Percentiles rank a stretch among this genome's conserved stretches.
phyloP scores from a whole-genome alignment of 2,797 vertebrate genomes.

The Falco peregrinus region DNA sequence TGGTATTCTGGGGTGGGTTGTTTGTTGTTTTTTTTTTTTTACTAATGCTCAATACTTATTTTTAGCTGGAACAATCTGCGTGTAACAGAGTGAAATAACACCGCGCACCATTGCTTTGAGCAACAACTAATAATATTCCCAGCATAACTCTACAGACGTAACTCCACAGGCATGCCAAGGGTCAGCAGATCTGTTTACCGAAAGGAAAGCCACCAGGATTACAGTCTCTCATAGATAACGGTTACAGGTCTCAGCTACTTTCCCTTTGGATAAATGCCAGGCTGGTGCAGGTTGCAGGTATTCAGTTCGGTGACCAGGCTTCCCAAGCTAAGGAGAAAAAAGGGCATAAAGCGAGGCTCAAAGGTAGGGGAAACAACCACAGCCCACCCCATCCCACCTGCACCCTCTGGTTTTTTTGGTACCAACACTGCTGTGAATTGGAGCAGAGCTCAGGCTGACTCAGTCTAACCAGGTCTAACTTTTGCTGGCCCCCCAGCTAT shows the following conservation, averaged over 20 bases:
- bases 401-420: not conserved
- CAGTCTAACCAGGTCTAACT: not conserved
- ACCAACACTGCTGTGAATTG: fast-evolving
- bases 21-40: not conserved
- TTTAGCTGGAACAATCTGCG: constrained; percentile 21
- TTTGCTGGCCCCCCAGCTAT: not conserved
- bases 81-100: constrained; percentile 54
- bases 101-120: constrained; percentile 6
- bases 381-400: not conserved
- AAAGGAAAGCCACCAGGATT: constrained; percentile 53
- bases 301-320: fast-evolving
- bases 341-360: not conserved
- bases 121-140: constrained; percentile 55
- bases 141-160: constrained; percentile 51
- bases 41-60: constrained; percentile 39
- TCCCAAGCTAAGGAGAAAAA: not conserved
- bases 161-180: constrained; percentile 57
- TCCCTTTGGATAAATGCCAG: not conserved
- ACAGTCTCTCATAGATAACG: constrained; percentile 18
- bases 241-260: not conserved
- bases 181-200: constrained; percentile 62
- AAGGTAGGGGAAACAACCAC: not conserved
- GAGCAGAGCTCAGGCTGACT: not conserved
- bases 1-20: not conserved
- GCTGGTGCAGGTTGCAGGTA: not conserved